Base-by-base conservation (phyloP, 2,113 vertebrate genomes). In the Upupa epops region DNA sequence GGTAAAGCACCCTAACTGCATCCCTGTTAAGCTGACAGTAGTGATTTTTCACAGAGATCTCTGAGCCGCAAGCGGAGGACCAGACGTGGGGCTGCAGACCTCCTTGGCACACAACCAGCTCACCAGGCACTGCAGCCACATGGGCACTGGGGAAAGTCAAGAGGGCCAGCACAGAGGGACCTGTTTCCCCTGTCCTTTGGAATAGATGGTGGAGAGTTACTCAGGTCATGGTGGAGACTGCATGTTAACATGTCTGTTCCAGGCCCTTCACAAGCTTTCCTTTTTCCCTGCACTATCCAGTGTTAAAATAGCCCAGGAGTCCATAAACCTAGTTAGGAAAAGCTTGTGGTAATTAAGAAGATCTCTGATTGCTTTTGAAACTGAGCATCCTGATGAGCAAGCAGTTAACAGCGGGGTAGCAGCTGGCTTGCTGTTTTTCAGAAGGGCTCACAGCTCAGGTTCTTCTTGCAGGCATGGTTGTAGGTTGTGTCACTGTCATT, bases 11-110 rank as follows among this genome's bases (percentile, higher is more conserved):
- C 45, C 32, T 20, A 56, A 90, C 60, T 17, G 11, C 5, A 66
- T 58, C 49, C 80, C 88, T 89, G 92, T 75, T 32, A 56, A 49
- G 69, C 29, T 88, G 58, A 29, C 81, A 86, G 28, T 32, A 70
- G 25, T 80, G 46, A 25, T 61, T 92, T 77, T 64, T 84, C 64
- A 15, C 55, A 46, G 73, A 5, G 25, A 28, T 60, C 14, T 16
- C 52, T 46, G 52, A 85, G 68, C 52, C 68, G 10, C 2, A 2
- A 78, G 69, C 54, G 64, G 69, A 64, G 40, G 31, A 93, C 21
- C 61, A 82, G 29, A 61, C 7, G 19, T 9, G 11, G 42, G 45
- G 21, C 60, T 88, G 56, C 37, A 36, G n/a, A 52, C 52, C 31
- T 55, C 37, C 34, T 60, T 66, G 84, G 78, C 73, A 68, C 11